These are phyloP conservation scores for Ovis aries DNA, from an alignment of 2,113 vertebrate species.

Conservation along the genomic window DNA sequence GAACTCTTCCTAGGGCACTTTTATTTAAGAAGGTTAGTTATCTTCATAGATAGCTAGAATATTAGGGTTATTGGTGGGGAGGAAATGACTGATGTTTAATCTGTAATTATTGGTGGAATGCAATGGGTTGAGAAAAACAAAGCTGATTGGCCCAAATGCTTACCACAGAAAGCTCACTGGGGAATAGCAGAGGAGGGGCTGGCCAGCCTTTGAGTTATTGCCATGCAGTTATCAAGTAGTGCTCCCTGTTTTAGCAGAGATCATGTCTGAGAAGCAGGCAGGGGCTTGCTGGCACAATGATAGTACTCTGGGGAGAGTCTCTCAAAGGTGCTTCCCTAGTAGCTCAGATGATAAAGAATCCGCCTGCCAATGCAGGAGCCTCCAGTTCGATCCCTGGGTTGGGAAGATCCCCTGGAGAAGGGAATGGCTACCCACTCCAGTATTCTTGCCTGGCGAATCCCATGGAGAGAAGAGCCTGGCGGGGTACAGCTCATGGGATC, in stretches of 20 bases:
- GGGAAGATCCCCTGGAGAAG: neutral
- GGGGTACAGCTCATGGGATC: neutral
- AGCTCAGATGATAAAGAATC: neutral
- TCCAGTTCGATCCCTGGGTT: neutral
- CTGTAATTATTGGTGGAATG: conserved; percentile 42
- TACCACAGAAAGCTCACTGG: conserved; percentile 20
- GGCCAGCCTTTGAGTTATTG: neutral
- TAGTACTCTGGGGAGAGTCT: neutral
- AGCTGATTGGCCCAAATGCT: conserved; percentile 44
- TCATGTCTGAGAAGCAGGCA: neutral
- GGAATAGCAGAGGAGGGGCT: neutral
- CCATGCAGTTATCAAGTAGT: neutral
- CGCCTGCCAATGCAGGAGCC: neutral
- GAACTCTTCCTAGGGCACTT: conserved; percentile 70
- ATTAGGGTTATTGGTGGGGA: conserved; percentile 63
- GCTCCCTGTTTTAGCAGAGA: neutral
- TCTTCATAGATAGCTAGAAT: conserved; percentile 71
- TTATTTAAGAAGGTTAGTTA: conserved; percentile 76
- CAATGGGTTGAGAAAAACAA: conserved; percentile 50
- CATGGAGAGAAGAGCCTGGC: neutral
- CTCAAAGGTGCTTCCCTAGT: neutral
- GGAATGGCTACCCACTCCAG: neutral
- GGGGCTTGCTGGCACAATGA: neutral
- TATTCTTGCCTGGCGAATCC: neutral
- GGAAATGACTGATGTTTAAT: conserved; percentile 55